Evolutionary conservation across 2,888 invertebrate genomes (phyloP), one percentile per base, ranked within the genome.

Genomic region (Auanema freiburgensis): DNA sequence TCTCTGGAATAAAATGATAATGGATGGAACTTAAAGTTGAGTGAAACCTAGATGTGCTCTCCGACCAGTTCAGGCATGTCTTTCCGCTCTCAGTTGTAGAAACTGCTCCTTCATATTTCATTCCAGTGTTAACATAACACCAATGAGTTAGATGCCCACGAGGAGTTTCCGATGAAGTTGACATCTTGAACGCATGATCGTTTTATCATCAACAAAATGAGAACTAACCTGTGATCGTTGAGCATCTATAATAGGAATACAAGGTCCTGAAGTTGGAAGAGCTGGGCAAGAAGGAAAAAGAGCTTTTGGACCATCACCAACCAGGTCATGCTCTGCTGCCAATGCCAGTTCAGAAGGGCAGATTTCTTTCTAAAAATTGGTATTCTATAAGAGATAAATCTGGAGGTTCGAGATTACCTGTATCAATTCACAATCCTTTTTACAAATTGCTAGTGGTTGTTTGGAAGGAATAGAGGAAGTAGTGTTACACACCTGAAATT

Each of bases 71-170:
- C 23, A 74, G 58, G 50, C 80, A 80, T 23, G 64, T 66, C 51
- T 74, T 70, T n/a, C 78, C 78, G 10, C 65, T 65, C 10, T 69
- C 60, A 10, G 92, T 91, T n/a, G 73, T 78, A 43, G 84, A 84
- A 14, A 84, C 84, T 2, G 82, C 82, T 0, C 97, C 97, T 46
- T 92, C 87, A 85, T 96, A 97, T 4, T 72, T 74, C 12, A 74
- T 78, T 8, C 84, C 84, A 2, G 94, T 89, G 79, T 92, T 92
- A 89, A 91, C 91, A 84, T 90, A 96, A 84, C 97, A 97, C 78
- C 80, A 82, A 51, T 83, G 78, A 5, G 55, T 69, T 1, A 65
- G 63, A 88, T 59, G 92, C 86, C 84, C 93, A 92, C 77, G 89
- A 89, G n/a, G 87, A 87, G 86, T 83, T 43, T 87, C 85, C 1